Evolutionary conservation across 64 coral and sea anemone species (phyloP).

Genomic region (Dendronephthya gigantea): DNA sequence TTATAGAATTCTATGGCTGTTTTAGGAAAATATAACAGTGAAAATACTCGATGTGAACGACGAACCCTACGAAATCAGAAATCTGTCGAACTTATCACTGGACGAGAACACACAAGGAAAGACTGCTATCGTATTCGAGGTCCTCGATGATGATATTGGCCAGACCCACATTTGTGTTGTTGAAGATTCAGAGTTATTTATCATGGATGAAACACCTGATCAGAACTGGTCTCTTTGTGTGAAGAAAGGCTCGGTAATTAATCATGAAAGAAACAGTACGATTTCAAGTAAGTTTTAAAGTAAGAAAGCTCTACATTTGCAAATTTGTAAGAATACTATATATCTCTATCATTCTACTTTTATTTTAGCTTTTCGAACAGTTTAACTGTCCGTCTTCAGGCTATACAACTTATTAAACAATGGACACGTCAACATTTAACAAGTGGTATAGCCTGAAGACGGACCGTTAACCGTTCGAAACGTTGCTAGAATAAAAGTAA

Average conservation of each 20-base stretch:
- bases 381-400: no score
- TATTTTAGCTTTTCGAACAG: no score
- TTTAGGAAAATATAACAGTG: background rate
- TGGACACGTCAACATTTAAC: no score
- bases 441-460: no score
- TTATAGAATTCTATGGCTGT: background rate
- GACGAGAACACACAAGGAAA: background rate
- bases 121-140: constrained; percentile 40
- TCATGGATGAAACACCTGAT: background rate
- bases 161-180: constrained; percentile 60
- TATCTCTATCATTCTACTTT: no score
- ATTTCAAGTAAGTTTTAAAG: constrained; percentile 54
- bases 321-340: no score
- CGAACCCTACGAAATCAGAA: constrained; percentile 31
- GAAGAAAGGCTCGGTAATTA: constrained; percentile 36
- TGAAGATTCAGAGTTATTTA: constrained; percentile 33
- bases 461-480: no score
- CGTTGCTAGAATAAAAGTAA: no score
- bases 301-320: no score
- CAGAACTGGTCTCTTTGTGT: constrained; percentile 42
- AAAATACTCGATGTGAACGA: constrained; percentile 53
- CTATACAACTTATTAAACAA: no score
- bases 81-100: constrained; percentile 13
- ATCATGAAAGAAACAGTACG: constrained; percentile 46
- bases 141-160: constrained; percentile 50